Conservation (phyloP, 2,888 invertebrate genomes). For the Tiliacea citrago region DNA sequence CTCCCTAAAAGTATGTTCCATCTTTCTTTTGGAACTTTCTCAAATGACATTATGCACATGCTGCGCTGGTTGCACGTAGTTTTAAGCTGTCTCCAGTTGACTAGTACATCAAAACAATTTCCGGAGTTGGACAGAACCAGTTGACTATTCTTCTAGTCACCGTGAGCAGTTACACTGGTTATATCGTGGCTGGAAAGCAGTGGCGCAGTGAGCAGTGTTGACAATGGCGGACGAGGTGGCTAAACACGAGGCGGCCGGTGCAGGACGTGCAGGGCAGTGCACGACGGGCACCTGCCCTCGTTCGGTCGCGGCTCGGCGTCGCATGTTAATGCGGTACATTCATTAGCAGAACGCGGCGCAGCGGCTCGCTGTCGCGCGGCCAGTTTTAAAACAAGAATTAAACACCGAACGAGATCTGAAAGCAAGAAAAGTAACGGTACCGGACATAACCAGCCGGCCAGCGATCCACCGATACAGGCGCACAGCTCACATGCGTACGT, state of each 20-base stretch:
- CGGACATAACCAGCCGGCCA: conserved; percentile 72
- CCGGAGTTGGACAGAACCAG: background rate
- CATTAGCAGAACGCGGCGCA: conserved; percentile 63
- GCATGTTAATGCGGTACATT: conserved; percentile 63
- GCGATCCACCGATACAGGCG: conserved; percentile 58
- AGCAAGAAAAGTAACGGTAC: conserved; percentile 81
- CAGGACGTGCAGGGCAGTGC: conserved; percentile 22
- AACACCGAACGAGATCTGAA: conserved; percentile 78
- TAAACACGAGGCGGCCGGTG: background rate
- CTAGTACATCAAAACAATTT: background rate
- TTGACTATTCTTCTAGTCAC: background rate
- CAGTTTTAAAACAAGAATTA: conserved; percentile 76
- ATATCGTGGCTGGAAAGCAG: conserved; percentile 1
- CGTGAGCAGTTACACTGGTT: background rate
- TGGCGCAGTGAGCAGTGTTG: background rate
- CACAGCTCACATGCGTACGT: conserved; percentile 58
- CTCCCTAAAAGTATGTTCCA: background rate
- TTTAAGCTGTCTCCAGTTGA: background rate
- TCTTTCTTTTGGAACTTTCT: background rate
- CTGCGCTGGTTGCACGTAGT: background rate
- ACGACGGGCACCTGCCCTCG: conserved; percentile 22
- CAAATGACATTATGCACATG: background rate
- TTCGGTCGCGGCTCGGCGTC: conserved; percentile 19
- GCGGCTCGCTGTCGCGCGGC: conserved; percentile 59
- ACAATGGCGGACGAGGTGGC: background rate